Base-by-base conservation (phyloP, 2,888 invertebrate species). In the Pollenia angustigena region DNA sequence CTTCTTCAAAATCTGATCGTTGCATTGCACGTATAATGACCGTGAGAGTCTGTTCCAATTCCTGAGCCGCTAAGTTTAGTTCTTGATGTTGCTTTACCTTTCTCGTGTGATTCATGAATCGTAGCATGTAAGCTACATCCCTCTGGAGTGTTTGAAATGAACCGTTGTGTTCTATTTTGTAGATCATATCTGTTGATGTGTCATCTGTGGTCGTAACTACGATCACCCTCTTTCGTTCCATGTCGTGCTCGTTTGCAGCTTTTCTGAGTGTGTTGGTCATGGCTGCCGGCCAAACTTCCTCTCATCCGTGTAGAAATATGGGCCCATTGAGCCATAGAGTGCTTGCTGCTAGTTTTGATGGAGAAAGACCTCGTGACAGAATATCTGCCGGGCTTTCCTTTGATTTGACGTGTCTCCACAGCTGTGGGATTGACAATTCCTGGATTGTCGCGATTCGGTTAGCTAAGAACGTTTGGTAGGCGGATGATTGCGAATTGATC, bases 401-500 rank as follows among this genome's bases (percentile, higher is more conserved):
- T 16, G 58, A 72, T 58, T 23, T 58, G 2, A 72, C 46, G 18
- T 56, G 54, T 48, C 50, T 23, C 68, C 68, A 68, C 50, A 50
- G 62, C 6, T 44, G 3, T 0, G 62, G n/a, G 1, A 44, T 16
- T 7, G 62, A 7, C 40, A 62, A 16, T 40, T 62, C 44, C 10
- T 62, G 48, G 12, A 68, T 68, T 50, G 32, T 32, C 16, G 68
- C 18, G 23, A 68, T 68, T 48, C 46, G 14, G n/a, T 69, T 54
- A 11, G 69, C 69, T 2, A 69, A 54, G 2, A 72, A 58, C 6
- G 58, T 46, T 44, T 46, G 46, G 14, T 58, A 72, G 8, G 18
- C 18, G 18, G 72, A 46, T 10, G 46, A 72, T 48, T 58, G 58
- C 3, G 72, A 58, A 7, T 72, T 56, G 9, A 72, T 72, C 58